Evolutionary conservation across 2,113 vertebrate genomes (phyloP), one percentile per base, ranked within the genome.

Genomic region (Xiphias gladius): DNA sequence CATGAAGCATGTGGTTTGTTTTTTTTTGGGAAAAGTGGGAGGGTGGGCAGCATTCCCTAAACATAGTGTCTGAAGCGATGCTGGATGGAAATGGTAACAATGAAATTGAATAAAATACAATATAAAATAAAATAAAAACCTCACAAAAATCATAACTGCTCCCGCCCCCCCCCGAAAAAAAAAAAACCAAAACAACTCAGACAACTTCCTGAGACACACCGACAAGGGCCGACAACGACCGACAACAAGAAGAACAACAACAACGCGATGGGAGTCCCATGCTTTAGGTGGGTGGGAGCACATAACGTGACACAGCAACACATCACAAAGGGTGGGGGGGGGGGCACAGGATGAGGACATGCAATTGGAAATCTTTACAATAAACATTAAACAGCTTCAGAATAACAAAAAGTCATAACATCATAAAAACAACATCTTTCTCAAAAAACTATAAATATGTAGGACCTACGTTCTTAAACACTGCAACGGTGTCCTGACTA

Each of bases 291-390:
- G 87, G 85, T 76, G 85, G 85, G 82, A 63, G 80, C 83, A 87
- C 52, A 24, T 58, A 52, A 86, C 88, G 87, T 80, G 79, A 89
- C 86, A 90, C 72, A 7, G 77, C 82, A 85, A 78, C 71, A 90
- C 84, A 35, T 90, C 83, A 92, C 85, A 88, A 32, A 73, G 64
- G 87, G 79, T 69, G 65, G 74, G 76, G 59, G 16, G 32, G 65
- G 88, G 72, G 50, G 81, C 89, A 91, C 74, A 72, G 86, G 72
- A 80, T 92, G 93, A 91, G 48, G 75, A 89, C 95, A 95, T 95
- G 94, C 95, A 91, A 61, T 71, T 91, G 70, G 79, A 94, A 85
- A 76, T 24, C 12, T 55, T 66, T 0, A 74, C 26, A 52, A 22
- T 20, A 52, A 17, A 82, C 30, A 70, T 26, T 17, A 76, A 85